These are phyloP conservation scores for Centroberyx gerrardi DNA, from an alignment of 2,797 vertebrate genomes.

Conservation along the genomic window DNA sequence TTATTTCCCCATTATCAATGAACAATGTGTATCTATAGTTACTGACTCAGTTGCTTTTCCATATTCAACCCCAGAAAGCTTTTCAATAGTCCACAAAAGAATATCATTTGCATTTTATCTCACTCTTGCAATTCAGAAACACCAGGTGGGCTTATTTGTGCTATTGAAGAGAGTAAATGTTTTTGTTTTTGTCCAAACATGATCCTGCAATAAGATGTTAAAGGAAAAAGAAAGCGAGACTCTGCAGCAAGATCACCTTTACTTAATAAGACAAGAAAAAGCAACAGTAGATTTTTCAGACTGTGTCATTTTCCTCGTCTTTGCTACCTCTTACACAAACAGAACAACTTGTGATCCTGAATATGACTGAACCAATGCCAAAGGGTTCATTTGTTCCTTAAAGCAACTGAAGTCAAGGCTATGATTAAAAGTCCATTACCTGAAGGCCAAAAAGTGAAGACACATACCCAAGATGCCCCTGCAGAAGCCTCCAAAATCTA, in stretches of 20 bases:
- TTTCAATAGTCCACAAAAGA: constrained; percentile 47
- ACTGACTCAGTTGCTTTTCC: constrained; percentile 38
- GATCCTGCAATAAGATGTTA: neutral
- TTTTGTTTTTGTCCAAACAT: constrained; percentile 3
- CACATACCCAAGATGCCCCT: neutral
- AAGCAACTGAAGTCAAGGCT: neutral
- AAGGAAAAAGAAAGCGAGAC: neutral
- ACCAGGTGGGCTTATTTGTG: constrained; percentile 39
- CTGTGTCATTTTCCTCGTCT: neutral
- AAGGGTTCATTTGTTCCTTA: constrained; percentile 3
- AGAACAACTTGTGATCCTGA: neutral
- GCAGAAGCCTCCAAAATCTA: neutral
- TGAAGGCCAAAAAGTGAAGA: constrained; percentile 4
- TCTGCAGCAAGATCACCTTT: neutral
- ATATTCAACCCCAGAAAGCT: constrained; percentile 36
- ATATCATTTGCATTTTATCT: constrained; percentile 54
- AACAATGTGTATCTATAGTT: constrained; percentile 48
- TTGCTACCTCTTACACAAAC: neutral
- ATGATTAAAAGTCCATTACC: constrained; percentile 3
- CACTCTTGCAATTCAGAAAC: constrained; percentile 16
- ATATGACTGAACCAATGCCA: neutral
- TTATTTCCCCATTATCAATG: constrained; percentile 33
- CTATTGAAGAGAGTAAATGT: constrained; percentile 3
- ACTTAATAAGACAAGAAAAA: neutral
- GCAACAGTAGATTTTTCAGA: too few species aligned